These are phyloP conservation scores for Sinopyrophorus schimmeli DNA, from an alignment of 2,888 invertebrate genomes.

Conservation along the genomic window DNA sequence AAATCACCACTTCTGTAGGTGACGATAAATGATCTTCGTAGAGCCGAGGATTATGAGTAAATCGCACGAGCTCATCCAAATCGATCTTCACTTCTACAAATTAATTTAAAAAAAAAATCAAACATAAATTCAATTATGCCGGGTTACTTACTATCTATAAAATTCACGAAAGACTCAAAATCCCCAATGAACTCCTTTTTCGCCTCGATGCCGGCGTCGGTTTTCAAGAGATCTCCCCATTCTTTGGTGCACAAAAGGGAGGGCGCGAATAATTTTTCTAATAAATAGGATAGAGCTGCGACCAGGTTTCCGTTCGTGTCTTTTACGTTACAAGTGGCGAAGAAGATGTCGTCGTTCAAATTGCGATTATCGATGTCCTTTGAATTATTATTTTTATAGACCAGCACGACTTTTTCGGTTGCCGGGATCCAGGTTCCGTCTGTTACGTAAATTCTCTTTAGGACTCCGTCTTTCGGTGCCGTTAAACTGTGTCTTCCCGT, in stretches of 20 bases:
- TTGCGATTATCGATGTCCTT: conserved; percentile 66
- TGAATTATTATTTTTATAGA: conserved; percentile 66
- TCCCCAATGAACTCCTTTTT: conserved; percentile 62
- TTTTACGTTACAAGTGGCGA: conserved; percentile 45
- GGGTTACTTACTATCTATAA: conserved; percentile 58
- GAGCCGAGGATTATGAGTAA: too few species aligned
- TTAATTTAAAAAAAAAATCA: not conserved
- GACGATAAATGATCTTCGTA: conserved; percentile 63
- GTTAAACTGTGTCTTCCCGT: conserved; percentile 63
- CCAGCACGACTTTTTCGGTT: conserved; percentile 68
- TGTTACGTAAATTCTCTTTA: conserved; percentile 65
- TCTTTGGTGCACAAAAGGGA: conserved; percentile 56
- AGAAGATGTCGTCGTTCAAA: conserved; percentile 61
- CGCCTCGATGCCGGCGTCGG: conserved; percentile 54
- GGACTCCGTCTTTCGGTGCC: conserved; percentile 43
- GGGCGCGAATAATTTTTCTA: conserved; percentile 52
- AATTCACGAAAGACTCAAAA: conserved; percentile 60
- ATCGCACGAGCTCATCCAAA: conserved; percentile 64
- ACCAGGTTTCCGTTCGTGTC: conserved; percentile 45
- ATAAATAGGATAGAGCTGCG: conserved; percentile 44
- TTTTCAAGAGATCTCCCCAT: conserved; percentile 61
- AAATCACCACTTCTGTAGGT: conserved; percentile 61
- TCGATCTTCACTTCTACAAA: conserved; percentile 66
- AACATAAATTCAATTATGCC: not conserved
- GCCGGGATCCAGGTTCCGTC: conserved; percentile 63